Evolutionary conservation across 2,113 vertebrate species (phyloP).

Genomic region (Bostrychus sinensis): DNA sequence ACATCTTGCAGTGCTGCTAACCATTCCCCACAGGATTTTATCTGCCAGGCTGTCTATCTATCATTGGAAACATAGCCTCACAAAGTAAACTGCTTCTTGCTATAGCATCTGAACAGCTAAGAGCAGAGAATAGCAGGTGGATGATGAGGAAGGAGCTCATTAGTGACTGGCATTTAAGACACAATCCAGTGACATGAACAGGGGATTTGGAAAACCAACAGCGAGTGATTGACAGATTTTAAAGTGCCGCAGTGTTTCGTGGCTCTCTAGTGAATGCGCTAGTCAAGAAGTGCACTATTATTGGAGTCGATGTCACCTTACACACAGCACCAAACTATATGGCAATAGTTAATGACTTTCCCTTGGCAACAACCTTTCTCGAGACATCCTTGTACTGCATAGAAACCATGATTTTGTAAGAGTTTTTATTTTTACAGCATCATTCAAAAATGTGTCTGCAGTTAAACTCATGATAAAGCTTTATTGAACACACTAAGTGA

Average conservation of each 20-base stretch:
- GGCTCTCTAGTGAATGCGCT: slow-evolving; percentile 27
- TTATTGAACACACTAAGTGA: background rate
- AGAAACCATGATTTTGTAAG: too few species aligned
- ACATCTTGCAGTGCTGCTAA: slow-evolving; percentile 17
- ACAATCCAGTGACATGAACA: slow-evolving; percentile 47
- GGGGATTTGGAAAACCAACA: slow-evolving; percentile 61
- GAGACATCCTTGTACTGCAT: background rate
- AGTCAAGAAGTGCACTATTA: slow-evolving; percentile 25
- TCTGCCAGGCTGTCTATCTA: slow-evolving; percentile 36
- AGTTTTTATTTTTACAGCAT: background rate
- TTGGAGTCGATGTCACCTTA: slow-evolving; percentile 25
- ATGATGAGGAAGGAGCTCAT: slow-evolving; percentile 56
- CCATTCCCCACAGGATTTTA: slow-evolving; percentile 49
- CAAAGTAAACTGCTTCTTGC: slow-evolving; percentile 37
- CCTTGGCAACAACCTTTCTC: slow-evolving; percentile 20
- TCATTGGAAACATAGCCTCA: background rate
- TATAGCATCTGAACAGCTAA: slow-evolving; percentile 37
- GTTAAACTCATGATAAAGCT: background rate
- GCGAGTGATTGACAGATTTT: slow-evolving; percentile 51
- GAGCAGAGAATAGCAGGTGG: slow-evolving; percentile 44
- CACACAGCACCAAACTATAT: slow-evolving; percentile 36
- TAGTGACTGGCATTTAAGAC: slow-evolving; percentile 65
- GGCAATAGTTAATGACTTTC: slow-evolving; percentile 34
- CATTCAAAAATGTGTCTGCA: background rate
- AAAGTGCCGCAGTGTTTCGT: slow-evolving; percentile 24